A percentile compares a stretch with the other conserved stretches of the same genome.
Evolutionary conservation across 2,797 vertebrate genomes (phyloP).

Genomic region (Argya squamiceps): DNA sequence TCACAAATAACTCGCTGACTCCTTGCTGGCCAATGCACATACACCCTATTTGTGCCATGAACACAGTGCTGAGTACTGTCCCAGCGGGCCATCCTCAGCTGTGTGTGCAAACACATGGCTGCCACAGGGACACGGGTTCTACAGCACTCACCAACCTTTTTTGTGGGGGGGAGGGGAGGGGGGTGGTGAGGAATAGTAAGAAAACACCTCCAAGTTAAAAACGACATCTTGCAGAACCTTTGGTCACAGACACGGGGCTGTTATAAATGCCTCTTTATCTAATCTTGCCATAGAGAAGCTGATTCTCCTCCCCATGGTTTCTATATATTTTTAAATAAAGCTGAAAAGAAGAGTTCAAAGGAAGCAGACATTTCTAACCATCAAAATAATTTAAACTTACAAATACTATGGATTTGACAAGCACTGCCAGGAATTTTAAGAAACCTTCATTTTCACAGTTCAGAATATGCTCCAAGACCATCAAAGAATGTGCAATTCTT

Average conservation of each 20-base stretch:
- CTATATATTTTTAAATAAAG: slow-evolving; percentile 33
- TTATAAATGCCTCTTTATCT: slow-evolving; percentile 20
- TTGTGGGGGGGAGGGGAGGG: fast-evolving
- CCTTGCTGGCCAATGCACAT: not conserved
- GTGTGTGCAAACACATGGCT: not conserved
- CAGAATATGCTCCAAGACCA: not conserved
- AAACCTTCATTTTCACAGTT: not conserved
- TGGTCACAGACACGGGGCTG: not conserved
- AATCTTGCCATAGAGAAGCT: slow-evolving; percentile 4
- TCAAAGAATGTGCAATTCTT: not conserved
- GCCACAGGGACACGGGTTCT: fast-evolving
- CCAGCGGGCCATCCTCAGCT: slow-evolving; percentile 46
- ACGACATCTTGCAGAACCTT: not conserved
- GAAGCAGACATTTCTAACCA: not conserved
- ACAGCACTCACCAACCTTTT: not conserved
- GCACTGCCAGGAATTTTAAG: not conserved
- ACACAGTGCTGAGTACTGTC: not conserved
- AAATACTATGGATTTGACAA: slow-evolving; percentile 14
- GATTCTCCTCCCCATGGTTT: not conserved
- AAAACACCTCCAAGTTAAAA: not conserved
- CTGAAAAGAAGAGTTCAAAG: slow-evolving; percentile 49
- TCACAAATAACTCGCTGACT: slow-evolving; percentile 22
- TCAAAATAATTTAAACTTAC: slow-evolving; percentile 36
- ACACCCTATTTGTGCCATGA: not conserved
- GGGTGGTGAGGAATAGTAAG: not conserved